phyloP scores from a whole-genome alignment of 2,888 invertebrate species.

The Diarsia brunnea region DNA sequence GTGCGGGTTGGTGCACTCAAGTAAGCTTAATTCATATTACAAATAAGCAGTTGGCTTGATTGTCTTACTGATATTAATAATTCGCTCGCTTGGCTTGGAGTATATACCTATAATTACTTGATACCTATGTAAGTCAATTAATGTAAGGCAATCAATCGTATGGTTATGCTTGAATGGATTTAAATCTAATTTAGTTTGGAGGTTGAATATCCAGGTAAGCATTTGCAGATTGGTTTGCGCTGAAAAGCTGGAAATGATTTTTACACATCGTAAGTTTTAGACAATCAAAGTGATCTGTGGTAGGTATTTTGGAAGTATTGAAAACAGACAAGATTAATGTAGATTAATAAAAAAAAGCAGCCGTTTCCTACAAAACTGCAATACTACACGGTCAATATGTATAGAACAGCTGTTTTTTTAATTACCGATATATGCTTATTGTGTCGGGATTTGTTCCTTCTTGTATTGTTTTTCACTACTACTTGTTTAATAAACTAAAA shows the following conservation, averaged over 20 bases:
- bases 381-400: too few species aligned
- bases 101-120: not conserved
- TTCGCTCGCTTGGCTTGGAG: not conserved
- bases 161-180: constrained; percentile 13
- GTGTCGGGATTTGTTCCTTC: too few species aligned
- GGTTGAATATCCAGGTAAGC: constrained; percentile 11
- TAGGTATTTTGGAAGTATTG: not conserved
- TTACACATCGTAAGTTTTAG: not conserved
- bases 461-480: not conserved
- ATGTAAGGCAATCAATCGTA: constrained; percentile 12
- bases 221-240: constrained; percentile 1
- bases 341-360: too few species aligned
- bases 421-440: too few species aligned
- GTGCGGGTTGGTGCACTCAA: not conserved
- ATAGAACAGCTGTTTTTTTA: too few species aligned
- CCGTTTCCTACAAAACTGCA: too few species aligned
- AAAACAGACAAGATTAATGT: too few species aligned
- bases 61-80: not conserved
- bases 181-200: constrained; percentile 10
- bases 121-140: not conserved
- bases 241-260: not conserved
- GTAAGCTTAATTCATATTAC: not conserved
- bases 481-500: not conserved
- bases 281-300: not conserved
- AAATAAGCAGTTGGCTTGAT: not conserved